These are phyloP conservation scores for Eristalis pertinax DNA, from an alignment of 2,888 invertebrate species.

Conservation along the genomic window DNA sequence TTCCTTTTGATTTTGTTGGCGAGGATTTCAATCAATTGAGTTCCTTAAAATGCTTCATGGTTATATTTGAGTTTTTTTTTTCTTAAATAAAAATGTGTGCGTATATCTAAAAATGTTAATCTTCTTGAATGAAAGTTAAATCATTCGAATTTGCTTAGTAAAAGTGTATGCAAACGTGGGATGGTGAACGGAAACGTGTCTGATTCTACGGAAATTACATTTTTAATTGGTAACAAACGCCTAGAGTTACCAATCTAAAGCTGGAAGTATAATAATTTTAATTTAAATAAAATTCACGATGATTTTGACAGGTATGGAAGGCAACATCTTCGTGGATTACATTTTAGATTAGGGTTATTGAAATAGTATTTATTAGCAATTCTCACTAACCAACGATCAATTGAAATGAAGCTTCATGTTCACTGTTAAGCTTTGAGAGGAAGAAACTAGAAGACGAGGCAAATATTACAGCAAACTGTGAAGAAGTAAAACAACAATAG, in stretches of 20 bases:
- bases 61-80: neutral
- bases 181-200: conserved; percentile 10
- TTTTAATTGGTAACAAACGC: conserved; percentile 7
- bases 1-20: conserved; percentile 5
- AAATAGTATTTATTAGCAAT: no score
- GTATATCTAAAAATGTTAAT: neutral
- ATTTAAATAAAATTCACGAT: neutral
- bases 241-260: neutral
- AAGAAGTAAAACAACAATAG: no score
- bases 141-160: neutral
- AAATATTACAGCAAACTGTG: no score
- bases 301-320: neutral
- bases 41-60: neutral
- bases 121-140: neutral
- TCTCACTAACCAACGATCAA: no score
- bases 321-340: no score
- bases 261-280: neutral
- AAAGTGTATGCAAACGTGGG: neutral
- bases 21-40: conserved; percentile 2
- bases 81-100: neutral
- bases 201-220: conserved; percentile 28
- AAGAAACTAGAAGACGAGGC: no score
- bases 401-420: no score
- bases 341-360: no score
- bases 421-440: no score